A percentile compares a stretch with the other conserved stretches of the same genome.
These are phyloP conservation scores for Timandra comae DNA, from an alignment of 2,888 invertebrate species.

Conservation along the genomic window DNA sequence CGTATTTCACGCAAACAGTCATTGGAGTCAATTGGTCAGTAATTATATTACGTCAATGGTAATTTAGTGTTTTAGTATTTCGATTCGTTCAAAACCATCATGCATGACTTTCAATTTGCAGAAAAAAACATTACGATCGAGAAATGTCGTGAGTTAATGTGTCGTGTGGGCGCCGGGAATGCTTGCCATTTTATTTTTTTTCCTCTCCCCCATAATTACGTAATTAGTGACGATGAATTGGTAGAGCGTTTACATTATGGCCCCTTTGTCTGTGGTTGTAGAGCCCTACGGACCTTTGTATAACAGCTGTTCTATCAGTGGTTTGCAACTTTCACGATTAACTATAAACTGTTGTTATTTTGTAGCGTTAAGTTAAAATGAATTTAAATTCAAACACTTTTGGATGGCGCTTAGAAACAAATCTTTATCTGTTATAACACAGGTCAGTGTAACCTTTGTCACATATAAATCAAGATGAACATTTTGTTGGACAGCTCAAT, in stretches of 20 bases:
- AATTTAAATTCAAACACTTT: too few species aligned
- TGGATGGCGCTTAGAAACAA: too few species aligned
- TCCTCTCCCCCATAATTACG: slow-evolving; percentile 66
- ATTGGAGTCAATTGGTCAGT: slow-evolving; percentile 7
- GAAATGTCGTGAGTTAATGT: slow-evolving; percentile 66
- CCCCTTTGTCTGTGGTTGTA: slow-evolving; percentile 59
- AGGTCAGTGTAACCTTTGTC: too few species aligned
- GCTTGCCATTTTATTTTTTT: slow-evolving; percentile 64
- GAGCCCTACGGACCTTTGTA: slow-evolving; percentile 50
- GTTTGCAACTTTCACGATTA: slow-evolving; percentile 46
- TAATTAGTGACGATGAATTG: slow-evolving; percentile 73
- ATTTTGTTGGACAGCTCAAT: too few species aligned
- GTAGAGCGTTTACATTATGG: slow-evolving; percentile 60
- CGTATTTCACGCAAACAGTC: slow-evolving; percentile 10
- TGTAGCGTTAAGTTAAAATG: too few species aligned
- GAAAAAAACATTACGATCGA: slow-evolving; percentile 38
- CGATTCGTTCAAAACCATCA: slow-evolving; percentile 34
- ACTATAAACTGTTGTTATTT: slow-evolving; percentile 10
- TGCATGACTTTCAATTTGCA: slow-evolving; percentile 60
- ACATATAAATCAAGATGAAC: too few species aligned
- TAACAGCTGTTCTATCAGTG: slow-evolving; percentile 61
- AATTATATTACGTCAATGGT: slow-evolving; percentile 11
- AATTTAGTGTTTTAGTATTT: slow-evolving; percentile 13
- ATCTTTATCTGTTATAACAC: too few species aligned
- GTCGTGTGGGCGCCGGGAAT: slow-evolving; percentile 61